Evolutionary conservation across 2,888 invertebrate genomes (phyloP).

Genomic region (Cephus sareptanus): DNA sequence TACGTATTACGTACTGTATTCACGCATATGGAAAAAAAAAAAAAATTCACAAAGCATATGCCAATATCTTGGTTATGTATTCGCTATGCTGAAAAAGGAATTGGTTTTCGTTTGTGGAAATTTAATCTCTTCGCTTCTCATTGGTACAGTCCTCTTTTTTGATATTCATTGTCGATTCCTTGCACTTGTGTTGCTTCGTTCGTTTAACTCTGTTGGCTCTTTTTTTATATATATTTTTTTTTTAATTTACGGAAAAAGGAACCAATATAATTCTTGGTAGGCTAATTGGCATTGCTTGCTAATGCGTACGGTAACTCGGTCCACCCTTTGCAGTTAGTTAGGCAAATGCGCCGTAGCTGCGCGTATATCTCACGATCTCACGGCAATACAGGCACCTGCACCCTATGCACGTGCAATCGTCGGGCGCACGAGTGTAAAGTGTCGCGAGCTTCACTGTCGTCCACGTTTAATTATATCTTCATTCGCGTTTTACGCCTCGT

Average conservation of each 20-base stretch:
- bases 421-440: background rate
- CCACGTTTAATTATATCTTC: background rate
- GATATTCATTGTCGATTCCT: background rate
- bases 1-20: conserved; percentile 13
- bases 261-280: background rate
- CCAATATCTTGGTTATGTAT: background rate
- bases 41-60: background rate
- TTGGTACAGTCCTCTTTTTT: background rate
- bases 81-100: background rate
- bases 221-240: no score
- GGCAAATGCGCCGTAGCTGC: background rate
- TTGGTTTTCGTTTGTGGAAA: background rate
- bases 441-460: background rate
- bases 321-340: conserved; percentile 1
- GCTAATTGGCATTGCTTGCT: background rate
- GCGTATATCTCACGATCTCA: conserved; percentile 9
- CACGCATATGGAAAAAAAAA: background rate
- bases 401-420: background rate
- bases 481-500: background rate
- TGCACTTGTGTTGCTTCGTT: background rate
- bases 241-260: background rate
- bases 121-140: background rate
- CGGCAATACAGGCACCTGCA: background rate
- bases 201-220: conserved; percentile 2
- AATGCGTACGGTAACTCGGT: background rate